Conservation (phyloP, 2,113 vertebrate genomes). For the Entelurus aequoreus region DNA sequence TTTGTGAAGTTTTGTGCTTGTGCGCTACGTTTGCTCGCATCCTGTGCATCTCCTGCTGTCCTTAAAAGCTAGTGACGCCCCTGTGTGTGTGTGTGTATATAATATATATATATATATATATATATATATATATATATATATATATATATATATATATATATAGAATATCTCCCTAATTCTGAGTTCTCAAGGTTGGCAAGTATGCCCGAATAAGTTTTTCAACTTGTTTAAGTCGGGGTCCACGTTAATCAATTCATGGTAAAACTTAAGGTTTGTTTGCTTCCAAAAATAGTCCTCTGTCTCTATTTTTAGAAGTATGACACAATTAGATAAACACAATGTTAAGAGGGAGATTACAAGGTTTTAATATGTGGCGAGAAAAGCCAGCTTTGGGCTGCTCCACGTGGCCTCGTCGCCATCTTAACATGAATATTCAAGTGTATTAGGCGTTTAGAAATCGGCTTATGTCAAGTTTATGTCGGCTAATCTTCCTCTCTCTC, state of each 20-base stretch:
- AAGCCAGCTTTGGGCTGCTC: constrained; percentile 27
- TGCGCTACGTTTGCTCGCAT: no score
- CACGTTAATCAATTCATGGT: background rate
- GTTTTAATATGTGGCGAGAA: constrained; percentile 28
- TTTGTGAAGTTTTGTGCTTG: no score
- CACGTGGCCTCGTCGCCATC: constrained; percentile 25
- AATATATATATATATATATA: no score
- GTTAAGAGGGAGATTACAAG: constrained; percentile 28
- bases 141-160: no score
- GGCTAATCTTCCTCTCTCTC: constrained; percentile 47
- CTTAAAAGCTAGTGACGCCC: no score
- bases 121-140: no score
- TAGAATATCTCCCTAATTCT: no score
- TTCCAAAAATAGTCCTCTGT: constrained; percentile 7
- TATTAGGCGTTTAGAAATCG: constrained; percentile 54
- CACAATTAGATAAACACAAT: constrained; percentile 14
- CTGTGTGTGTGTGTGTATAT: no score
- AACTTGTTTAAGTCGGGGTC: no score
- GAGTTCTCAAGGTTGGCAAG: no score
- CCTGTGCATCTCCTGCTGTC: no score
- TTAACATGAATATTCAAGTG: constrained; percentile 36
- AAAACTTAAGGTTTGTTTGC: background rate
- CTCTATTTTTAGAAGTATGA: constrained; percentile 18
- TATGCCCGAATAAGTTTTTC: background rate
- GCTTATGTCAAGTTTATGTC: constrained; percentile 63